A percentile compares a stretch with the other conserved stretches of the same genome.
phyloP scores from a whole-genome alignment of 2,797 vertebrate species.

The Eupleurogrammus muticus region DNA sequence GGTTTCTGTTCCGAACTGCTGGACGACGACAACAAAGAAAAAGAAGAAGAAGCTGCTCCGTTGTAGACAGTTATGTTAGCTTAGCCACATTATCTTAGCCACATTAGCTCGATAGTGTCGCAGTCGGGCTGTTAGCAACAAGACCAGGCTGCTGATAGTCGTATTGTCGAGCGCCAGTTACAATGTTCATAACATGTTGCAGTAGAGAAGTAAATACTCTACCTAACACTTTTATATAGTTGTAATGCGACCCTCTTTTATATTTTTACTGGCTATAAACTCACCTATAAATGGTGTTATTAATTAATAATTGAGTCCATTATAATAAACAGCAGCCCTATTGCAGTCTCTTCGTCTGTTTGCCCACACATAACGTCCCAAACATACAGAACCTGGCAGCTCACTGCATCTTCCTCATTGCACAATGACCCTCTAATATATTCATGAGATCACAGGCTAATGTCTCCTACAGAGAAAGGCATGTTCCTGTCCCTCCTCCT shows the following conservation, averaged over 20 bases:
- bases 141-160: constrained; percentile 51
- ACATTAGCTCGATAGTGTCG: constrained; percentile 52
- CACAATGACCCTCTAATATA: constrained; percentile 85
- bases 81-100: constrained; percentile 37
- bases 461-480: constrained; percentile 80
- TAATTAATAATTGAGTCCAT: neutral
- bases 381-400: constrained; percentile 55
- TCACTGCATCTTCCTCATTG: constrained; percentile 79
- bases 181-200: constrained; percentile 2
- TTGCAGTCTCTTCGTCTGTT: constrained; percentile 30
- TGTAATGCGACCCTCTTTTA: neutral
- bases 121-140: constrained; percentile 56
- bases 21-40: too few species aligned
- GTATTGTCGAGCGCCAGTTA: constrained; percentile 18
- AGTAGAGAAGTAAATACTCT: neutral
- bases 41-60: constrained; percentile 24
- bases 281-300: neutral
- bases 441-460: constrained; percentile 85
- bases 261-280: neutral
- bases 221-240: neutral
- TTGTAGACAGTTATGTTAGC: constrained; percentile 44
- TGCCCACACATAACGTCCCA: constrained; percentile 1
- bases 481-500: constrained; percentile 72
- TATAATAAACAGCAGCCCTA: neutral
- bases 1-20: too few species aligned